Percentiles rank a stretch among this genome's conserved stretches.
phyloP scores from a whole-genome alignment of 2,797 vertebrate species.

The Furcifer pardalis region DNA sequence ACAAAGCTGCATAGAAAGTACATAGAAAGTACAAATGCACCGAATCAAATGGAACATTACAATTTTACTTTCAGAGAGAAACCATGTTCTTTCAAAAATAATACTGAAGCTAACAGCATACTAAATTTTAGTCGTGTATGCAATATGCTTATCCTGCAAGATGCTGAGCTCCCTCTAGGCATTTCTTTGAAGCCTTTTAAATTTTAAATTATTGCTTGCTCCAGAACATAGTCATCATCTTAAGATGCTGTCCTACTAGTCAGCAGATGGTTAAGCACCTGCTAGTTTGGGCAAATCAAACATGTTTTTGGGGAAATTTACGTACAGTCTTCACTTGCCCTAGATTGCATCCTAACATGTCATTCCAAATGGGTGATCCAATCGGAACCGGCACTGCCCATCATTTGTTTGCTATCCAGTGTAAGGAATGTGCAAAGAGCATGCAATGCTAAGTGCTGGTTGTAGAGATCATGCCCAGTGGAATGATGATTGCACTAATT shows the following conservation, averaged over 20 bases:
- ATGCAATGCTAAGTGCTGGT: neutral
- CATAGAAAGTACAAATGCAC: neutral
- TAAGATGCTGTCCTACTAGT: neutral
- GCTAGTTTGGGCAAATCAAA: neutral
- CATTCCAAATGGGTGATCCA: neutral
- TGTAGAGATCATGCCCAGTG: neutral
- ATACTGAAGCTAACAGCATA: neutral
- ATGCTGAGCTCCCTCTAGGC: neutral
- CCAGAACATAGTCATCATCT: neutral
- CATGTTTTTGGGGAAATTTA: neutral
- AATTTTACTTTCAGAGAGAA: neutral
- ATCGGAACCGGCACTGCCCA: neutral
- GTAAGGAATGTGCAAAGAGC: neutral
- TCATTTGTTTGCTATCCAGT: neutral
- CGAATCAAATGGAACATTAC: neutral
- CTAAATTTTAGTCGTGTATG: neutral
- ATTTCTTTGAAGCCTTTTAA: neutral
- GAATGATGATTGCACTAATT: neutral
- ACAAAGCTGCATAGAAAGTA: neutral
- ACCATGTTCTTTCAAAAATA: neutral
- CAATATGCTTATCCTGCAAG: accelerated
- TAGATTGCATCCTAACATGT: neutral
- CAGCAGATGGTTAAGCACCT: neutral
- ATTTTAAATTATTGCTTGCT: neutral
- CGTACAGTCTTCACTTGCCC: neutral